phyloP scores from a whole-genome alignment of 2,888 invertebrate species.

The Cheiracanthium punctorium region DNA sequence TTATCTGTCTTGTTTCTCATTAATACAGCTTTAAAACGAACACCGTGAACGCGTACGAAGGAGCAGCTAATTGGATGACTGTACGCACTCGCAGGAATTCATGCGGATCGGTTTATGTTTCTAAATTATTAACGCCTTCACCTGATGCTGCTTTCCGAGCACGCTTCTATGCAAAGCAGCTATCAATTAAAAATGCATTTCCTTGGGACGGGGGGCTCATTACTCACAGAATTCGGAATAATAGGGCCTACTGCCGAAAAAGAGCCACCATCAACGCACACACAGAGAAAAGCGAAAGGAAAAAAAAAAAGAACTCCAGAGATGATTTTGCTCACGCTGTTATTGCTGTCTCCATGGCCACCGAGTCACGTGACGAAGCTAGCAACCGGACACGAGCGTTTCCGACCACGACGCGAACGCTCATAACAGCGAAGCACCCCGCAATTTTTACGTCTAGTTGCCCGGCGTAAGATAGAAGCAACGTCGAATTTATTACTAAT shows the following conservation, averaged over 20 bases:
- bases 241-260: not conserved
- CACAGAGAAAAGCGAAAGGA: not conserved
- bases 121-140: too few relatives aligned
- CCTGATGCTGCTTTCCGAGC: not conserved
- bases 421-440: not conserved
- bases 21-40: too few relatives aligned
- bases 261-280: not conserved
- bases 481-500: too few relatives aligned
- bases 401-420: not conserved
- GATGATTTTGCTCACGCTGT: constrained; percentile 33
- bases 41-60: too few relatives aligned
- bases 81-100: too few relatives aligned
- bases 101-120: too few relatives aligned
- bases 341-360: constrained; percentile 51
- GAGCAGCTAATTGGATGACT: too few relatives aligned
- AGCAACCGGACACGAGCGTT: constrained; percentile 41
- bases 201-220: not conserved
- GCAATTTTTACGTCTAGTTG: not conserved
- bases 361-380: constrained; percentile 50
- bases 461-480: too few relatives aligned
- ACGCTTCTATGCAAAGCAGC: not conserved
- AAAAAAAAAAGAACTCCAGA: not conserved
- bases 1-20: too few relatives aligned
- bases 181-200: constrained; percentile 8
- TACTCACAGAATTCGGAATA: not conserved